Percentiles rank a stretch among this genome's conserved stretches.
Conservation (phyloP, 2,888 invertebrate genomes). For the Volucella inanis region DNA sequence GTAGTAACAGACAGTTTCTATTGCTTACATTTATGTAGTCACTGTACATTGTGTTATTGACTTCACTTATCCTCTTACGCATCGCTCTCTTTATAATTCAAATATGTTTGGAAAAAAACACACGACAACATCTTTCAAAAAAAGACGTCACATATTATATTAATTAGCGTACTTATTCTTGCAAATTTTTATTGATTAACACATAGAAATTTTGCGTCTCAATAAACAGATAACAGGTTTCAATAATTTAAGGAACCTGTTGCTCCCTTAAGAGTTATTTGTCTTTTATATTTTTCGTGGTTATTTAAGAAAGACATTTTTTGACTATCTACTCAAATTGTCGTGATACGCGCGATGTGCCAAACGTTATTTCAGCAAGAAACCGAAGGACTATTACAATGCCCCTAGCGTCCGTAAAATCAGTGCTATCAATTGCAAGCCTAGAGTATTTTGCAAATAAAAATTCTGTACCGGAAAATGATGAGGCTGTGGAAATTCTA, state of each 20-base stretch:
- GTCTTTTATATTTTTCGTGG: background rate
- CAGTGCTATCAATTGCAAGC: slow-evolving; percentile 45
- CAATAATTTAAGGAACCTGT: slow-evolving; percentile 47
- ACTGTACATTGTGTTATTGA: too few species aligned
- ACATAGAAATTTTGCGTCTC: slow-evolving; percentile 44
- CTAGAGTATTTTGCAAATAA: slow-evolving; percentile 35
- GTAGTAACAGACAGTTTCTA: too few species aligned
- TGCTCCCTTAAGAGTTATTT: slow-evolving; percentile 21
- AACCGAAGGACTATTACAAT: slow-evolving; percentile 21
- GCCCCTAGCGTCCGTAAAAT: slow-evolving; percentile 41
- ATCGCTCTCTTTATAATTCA: background rate
- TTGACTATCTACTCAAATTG: slow-evolving; percentile 27
- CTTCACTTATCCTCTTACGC: background rate
- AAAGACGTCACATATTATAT: slow-evolving; percentile 21
- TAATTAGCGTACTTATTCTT: slow-evolving; percentile 58
- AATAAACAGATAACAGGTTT: slow-evolving; percentile 36
- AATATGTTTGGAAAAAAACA: slow-evolving; percentile 15
- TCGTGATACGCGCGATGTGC: slow-evolving; percentile 42
- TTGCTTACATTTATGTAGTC: too few species aligned
- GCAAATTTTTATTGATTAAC: slow-evolving; percentile 43
- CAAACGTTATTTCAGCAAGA: slow-evolving; percentile 26
- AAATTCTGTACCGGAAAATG: slow-evolving; percentile 9
- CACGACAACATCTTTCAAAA: background rate
- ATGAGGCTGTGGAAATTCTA: slow-evolving; percentile 19
- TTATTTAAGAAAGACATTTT: slow-evolving; percentile 31